Evolutionary conservation across 2,797 vertebrate genomes (phyloP).

Genomic region (Neosilurus mollespiculum): DNA sequence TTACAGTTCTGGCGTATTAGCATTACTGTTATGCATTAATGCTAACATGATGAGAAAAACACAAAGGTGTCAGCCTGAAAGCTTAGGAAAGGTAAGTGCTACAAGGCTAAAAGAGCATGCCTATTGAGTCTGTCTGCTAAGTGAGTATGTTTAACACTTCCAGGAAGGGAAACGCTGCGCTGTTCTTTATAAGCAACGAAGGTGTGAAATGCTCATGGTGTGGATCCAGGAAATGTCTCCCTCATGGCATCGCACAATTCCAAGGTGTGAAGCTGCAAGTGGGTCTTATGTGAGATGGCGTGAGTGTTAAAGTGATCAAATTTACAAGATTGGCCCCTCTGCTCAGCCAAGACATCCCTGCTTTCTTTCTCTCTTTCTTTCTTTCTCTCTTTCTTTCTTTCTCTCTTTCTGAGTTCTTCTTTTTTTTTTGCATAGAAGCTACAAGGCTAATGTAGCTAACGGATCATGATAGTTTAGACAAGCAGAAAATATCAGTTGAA

Average conservation of each 20-base stretch:
- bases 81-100: background rate
- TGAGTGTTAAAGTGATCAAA: background rate
- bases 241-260: background rate
- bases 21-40: background rate
- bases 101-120: background rate
- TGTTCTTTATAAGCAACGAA: slow-evolving; percentile 10
- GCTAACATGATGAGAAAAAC: background rate
- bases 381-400: too few species aligned
- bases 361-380: background rate
- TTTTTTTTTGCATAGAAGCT: too few species aligned
- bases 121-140: slow-evolving; percentile 5
- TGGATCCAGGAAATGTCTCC: slow-evolving; percentile 40
- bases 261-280: background rate
- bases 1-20: background rate
- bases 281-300: background rate
- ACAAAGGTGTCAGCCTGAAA: slow-evolving; percentile 5
- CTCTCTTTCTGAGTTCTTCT: too few species aligned
- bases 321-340: background rate
- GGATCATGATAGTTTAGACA: too few species aligned
- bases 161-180: background rate
- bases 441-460: too few species aligned
- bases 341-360: background rate
- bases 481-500: too few species aligned
- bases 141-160: slow-evolving; percentile 1
- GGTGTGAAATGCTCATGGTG: slow-evolving; percentile 58